Conservation (phyloP, 2,113 vertebrate genomes). For the Crotophaga sulcirostris region DNA sequence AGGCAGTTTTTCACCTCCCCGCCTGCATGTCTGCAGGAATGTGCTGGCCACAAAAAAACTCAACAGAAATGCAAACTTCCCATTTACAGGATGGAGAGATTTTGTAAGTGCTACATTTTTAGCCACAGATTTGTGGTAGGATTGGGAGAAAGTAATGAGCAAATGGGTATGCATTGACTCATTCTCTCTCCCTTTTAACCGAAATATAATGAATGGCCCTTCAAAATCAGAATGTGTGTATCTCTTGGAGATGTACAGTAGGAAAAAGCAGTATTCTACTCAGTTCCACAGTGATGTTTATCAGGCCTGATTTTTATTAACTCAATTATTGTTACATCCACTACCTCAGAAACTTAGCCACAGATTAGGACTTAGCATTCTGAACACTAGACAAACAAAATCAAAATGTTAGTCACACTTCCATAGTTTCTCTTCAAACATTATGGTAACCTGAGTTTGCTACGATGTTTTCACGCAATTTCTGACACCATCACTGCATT, state of each 20-base stretch:
- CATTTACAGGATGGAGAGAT: neutral
- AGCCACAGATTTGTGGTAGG: neutral
- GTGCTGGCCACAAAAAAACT: neutral
- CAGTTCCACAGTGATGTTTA: neutral
- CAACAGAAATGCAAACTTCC: neutral
- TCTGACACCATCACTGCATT: neutral
- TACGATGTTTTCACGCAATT: neutral
- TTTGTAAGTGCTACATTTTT: neutral
- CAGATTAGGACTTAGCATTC: neutral
- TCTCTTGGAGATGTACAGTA: neutral
- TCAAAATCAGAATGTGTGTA: neutral
- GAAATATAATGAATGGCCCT: neutral
- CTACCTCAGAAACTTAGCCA: neutral
- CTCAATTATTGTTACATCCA: neutral
- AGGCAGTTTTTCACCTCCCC: neutral
- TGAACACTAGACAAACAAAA: neutral
- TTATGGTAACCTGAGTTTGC: neutral
- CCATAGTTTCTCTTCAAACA: neutral
- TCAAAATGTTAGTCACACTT: neutral
- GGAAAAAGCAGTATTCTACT: neutral
- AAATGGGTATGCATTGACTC: neutral
- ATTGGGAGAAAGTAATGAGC: neutral
- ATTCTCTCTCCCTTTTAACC: neutral
- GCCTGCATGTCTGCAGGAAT: neutral
- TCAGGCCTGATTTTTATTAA: neutral